Percentiles rank a stretch among this genome's conserved stretches.
These are phyloP conservation scores for Caenorhabditis latens DNA, from an alignment of 1,140 invertebrate genomes.

Conservation along the genomic window DNA sequence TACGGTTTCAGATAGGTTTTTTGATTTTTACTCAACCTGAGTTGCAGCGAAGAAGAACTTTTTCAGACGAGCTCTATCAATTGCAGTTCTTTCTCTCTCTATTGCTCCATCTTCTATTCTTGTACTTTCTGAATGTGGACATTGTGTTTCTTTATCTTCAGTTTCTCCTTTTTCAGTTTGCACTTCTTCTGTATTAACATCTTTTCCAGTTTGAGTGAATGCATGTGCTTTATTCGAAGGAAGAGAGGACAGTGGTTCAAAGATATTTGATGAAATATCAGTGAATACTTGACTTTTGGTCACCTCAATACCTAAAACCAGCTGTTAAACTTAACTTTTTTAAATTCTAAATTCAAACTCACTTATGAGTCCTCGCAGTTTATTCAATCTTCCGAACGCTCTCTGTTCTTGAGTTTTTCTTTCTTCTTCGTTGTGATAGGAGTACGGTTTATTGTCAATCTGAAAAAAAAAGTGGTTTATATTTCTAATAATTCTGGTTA, in stretches of 20 bases:
- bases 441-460: constrained; percentile 5
- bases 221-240: constrained; percentile 24
- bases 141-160: constrained; percentile 41
- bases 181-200: constrained; percentile 24
- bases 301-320: constrained; percentile 31
- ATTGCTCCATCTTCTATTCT: constrained; percentile 2
- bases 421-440: constrained; percentile 6
- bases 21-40: neutral
- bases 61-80: constrained; percentile 28
- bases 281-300: constrained; percentile 25
- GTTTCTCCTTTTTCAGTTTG: constrained; percentile 19
- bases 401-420: constrained; percentile 23
- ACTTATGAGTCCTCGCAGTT: constrained; percentile 18
- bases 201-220: constrained; percentile 14
- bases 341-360: neutral
- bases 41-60: constrained; percentile 41
- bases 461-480: neutral
- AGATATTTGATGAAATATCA: constrained; percentile 35
- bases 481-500: no score
- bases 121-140: constrained; percentile 18
- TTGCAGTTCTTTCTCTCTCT: constrained; percentile 12
- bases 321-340: no score
- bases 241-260: neutral
- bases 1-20: neutral
- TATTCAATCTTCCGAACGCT: constrained; percentile 35